Evolutionary conservation across 2,113 vertebrate genomes (phyloP), one percentile per base, ranked within the genome.

Genomic region (Recurvirostra avosetta): DNA sequence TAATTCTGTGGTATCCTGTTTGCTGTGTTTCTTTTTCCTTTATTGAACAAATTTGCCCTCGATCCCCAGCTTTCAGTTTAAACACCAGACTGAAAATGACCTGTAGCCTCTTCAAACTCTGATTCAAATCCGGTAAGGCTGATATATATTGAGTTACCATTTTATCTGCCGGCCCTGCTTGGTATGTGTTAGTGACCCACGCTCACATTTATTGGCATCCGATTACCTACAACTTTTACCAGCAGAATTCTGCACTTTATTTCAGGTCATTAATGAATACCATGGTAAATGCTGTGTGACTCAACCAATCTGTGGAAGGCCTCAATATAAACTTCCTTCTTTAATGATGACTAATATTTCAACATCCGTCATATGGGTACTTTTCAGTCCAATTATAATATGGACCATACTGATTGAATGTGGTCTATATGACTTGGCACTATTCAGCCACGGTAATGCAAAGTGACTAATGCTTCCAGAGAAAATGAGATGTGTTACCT

Each of bases 1-100:
- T 98, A 99, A 98, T 98, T 98, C 98, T 99, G 98, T 99, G 98
- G 97, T 99, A 98, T 98, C 77, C 56, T 97, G 96, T 91, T 97
- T 95, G 90, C 93, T 84, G 86, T 89, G 92, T 90, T 98, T 90
- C 80, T 96, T 93, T 73, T 82, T 84, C 41, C 50, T 90, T 95
- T 86, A 41, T 29, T 59, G 38, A 53, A 58, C 13, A 65, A n/a
- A 70, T 40, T 41, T 79, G 32, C 53, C 53, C 65, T 55, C 0
- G 0, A 21, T 61, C 36, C 43, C 36, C 52, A 65, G 61, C 38
- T 81, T 92, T 81, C 27, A 34, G 11, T 59, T 87, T 16, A n/a
- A 32, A 27, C 1, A 0, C 45, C 70, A 49, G 30, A 29, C 36
- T 41, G 49, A 25, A 40, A 53, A 36, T 45, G 36, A 53, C 34